These are phyloP conservation scores for Mico argentatus DNA, from an alignment of 2,797 vertebrate genomes.

Conservation along the genomic window DNA sequence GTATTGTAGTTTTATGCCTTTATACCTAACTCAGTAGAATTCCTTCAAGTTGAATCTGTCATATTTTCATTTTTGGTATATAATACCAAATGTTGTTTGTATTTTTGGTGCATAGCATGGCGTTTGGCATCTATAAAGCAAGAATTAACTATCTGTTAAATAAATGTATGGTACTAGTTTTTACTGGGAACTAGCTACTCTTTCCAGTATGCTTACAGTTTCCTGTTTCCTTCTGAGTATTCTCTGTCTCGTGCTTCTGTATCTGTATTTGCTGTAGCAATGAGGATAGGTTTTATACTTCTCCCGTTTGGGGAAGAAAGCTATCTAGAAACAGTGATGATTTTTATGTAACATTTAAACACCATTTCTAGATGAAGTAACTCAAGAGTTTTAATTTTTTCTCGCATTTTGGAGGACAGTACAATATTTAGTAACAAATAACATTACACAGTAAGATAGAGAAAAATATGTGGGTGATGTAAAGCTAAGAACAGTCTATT, in stretches of 20 bases:
- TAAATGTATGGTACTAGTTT: background rate
- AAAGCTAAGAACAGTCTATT: background rate
- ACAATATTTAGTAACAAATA: constrained; percentile 30
- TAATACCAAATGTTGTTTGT: background rate
- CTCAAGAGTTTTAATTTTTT: constrained; percentile 32
- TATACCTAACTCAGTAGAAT: background rate
- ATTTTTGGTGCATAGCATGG: background rate
- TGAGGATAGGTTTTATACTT: constrained; percentile 25
- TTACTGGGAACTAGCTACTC: background rate
- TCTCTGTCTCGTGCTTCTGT: background rate
- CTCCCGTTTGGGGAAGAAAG: background rate
- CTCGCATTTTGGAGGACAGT: background rate
- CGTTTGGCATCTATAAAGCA: background rate
- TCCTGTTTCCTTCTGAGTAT: background rate
- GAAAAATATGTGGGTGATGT: background rate
- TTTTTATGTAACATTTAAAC: constrained; percentile 31
- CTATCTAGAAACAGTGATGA: background rate
- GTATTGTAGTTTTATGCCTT: background rate
- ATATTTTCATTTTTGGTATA: constrained; percentile 28
- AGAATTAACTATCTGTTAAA: background rate
- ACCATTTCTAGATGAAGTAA: background rate
- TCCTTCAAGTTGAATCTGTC: background rate
- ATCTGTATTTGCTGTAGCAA: background rate
- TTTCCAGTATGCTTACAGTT: background rate
- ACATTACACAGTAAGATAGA: background rate